A percentile compares a stretch with the other conserved stretches of the same genome.
Evolutionary conservation across 2,888 invertebrate species (phyloP).

Genomic region (Achlya flavicornis): DNA sequence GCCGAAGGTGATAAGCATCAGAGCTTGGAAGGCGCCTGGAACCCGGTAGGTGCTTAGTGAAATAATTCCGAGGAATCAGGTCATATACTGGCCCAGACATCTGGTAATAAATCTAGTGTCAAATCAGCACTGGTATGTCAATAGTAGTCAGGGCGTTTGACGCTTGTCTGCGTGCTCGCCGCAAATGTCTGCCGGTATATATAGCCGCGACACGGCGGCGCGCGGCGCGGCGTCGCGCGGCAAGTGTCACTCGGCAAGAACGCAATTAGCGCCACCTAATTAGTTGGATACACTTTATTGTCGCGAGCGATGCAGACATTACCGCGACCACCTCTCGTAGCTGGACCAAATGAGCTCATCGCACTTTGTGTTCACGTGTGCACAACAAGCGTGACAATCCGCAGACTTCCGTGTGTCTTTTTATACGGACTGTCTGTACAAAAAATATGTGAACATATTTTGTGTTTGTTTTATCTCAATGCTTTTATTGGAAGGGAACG

Average conservation of each 20-base stretch:
- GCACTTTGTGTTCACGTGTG: background rate
- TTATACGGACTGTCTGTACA: background rate
- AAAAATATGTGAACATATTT: background rate
- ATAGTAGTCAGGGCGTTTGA: background rate
- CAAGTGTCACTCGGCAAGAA: background rate
- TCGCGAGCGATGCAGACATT: background rate
- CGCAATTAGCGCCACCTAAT: slow-evolving; percentile 5
- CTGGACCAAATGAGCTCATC: background rate
- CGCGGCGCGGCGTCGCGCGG: background rate
- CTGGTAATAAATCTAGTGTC: background rate
- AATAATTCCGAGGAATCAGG: background rate
- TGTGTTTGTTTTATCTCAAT: background rate
- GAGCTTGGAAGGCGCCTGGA: too few species aligned
- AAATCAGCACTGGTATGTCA: background rate
- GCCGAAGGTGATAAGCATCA: too few species aligned
- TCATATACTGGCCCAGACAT: background rate
- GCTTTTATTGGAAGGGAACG: slow-evolving; percentile 1
- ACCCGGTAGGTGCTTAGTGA: too few species aligned
- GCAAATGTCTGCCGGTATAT: background rate
- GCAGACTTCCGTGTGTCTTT: background rate
- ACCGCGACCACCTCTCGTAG: background rate
- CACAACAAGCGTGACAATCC: background rate
- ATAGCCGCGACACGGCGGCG: background rate
- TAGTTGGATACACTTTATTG: background rate
- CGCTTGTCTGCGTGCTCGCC: background rate